phyloP scores from a whole-genome alignment of 1,140 invertebrate genomes.

The Neotoxoptera formosana region DNA sequence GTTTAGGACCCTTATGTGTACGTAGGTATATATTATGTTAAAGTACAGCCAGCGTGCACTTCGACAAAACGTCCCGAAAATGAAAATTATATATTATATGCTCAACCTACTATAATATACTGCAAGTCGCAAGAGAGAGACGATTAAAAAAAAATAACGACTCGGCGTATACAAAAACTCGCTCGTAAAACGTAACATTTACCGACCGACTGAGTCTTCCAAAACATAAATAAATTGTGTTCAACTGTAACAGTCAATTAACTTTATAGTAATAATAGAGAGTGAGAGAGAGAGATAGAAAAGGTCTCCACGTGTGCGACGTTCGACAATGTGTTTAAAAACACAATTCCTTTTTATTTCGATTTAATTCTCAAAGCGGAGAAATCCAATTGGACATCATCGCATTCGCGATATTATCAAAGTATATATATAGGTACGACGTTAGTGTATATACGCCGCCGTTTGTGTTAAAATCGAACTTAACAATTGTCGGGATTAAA shows the following conservation, averaged over 20 bases:
- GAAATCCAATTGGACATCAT: not conserved
- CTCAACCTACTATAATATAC: not conserved
- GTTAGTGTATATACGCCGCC: too few species aligned
- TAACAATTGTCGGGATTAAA: not conserved
- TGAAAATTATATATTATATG: not conserved
- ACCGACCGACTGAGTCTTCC: conserved; percentile 41
- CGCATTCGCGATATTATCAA: not conserved
- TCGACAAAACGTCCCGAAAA: not conserved
- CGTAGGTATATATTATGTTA: not conserved
- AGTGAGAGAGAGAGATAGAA: not conserved
- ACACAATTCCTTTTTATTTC: conserved; percentile 20
- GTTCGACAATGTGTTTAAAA: conserved; percentile 28
- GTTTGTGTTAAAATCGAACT: not conserved
- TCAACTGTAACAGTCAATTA: conserved; percentile 45
- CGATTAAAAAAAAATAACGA: conserved; percentile 38
- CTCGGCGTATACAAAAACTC: not conserved
- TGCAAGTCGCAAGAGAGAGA: not conserved
- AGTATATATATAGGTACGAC: not conserved
- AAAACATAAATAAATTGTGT: conserved; percentile 41
- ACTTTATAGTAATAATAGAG: conserved; percentile 37
- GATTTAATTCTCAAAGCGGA: not conserved
- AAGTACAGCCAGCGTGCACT: not conserved
- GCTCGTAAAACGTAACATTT: conserved; percentile 17
- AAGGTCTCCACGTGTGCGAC: not conserved
- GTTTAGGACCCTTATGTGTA: too few species aligned